These are phyloP conservation scores for Decapterus maruadsi DNA, from an alignment of 2,797 vertebrate species.

Conservation along the genomic window DNA sequence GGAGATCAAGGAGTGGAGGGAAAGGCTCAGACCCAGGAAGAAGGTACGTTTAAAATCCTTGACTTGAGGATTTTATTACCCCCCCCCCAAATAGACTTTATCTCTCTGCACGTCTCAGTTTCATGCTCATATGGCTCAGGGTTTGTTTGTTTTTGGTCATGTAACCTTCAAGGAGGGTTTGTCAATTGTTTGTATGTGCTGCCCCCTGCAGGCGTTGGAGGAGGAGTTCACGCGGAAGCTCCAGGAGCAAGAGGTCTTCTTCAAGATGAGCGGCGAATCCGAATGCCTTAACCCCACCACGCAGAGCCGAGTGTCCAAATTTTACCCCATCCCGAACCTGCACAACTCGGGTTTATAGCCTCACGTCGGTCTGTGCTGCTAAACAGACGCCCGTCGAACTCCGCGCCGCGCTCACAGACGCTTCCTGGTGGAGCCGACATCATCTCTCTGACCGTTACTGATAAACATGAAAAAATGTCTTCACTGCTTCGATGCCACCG, in stretches of 20 bases:
- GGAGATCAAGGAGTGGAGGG: conserved; percentile 97
- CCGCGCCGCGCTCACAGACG: conserved; percentile 42
- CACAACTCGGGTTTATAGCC: conserved; percentile 91
- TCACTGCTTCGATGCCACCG: conserved; percentile 50
- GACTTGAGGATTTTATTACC: neutral
- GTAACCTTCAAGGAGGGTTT: neutral
- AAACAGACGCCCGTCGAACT: conserved; percentile 21
- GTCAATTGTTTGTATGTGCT: conserved; percentile 55
- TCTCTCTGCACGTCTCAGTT: neutral
- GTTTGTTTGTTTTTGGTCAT: neutral
- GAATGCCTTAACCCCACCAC: conserved; percentile 99
- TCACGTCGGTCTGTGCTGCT: conserved; percentile 1
- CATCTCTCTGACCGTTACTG: conserved; percentile 27
- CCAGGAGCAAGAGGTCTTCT: conserved; percentile 99
- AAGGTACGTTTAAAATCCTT: conserved; percentile 84
- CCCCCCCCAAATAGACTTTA: too few relatives aligned
- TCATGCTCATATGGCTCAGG: neutral
- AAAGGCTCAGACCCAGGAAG: conserved; percentile 95
- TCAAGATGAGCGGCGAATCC: conserved; percentile 98
- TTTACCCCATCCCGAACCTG: conserved; percentile 96
- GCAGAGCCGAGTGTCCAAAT: conserved; percentile 98
- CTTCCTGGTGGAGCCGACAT: conserved; percentile 15
- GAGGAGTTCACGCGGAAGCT: conserved; percentile 98
- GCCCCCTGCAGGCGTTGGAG: conserved; percentile 90
- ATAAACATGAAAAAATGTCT: conserved; percentile 39